Evolutionary conservation across 2,888 invertebrate species (phyloP), one percentile per base, ranked within the genome.

Genomic region (Hirtodrosophila confusa): DNA sequence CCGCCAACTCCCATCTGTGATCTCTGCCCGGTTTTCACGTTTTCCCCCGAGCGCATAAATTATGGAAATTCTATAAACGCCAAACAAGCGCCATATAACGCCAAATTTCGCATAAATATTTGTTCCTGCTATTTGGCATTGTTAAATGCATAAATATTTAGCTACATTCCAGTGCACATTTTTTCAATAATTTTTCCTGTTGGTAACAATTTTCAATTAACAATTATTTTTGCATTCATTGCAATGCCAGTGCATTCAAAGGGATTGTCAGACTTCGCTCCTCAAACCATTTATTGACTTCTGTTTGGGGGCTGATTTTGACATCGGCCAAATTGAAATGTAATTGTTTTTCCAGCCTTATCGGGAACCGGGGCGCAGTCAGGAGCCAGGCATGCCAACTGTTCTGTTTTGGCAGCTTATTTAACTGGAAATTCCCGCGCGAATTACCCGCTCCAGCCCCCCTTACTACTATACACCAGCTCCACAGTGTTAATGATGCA

Each of bases 261-360:
- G 60, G 24, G 37, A 17, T 23, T 36, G 40, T 11, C 50, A n/a
- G 12, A 29, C 11, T 47, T 9, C 29, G 24, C 11, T 11, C 11
- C 39, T 8, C 62, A 31, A 40, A 39, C 36, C 44, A 31, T 24
- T 39, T 48, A 55, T 54, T 43, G 50, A 71, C 47, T 56, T 50
- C 39, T 57, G 61, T 43, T 63, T 31, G 64, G 64, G 64, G 65
- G 63, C 82, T 83, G 82, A 80, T 80, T 83, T 71, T 83, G 82
- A 83, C 87, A 82, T 71, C 62, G 44, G 64, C 68, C 71, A 85
- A 85, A 85, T 85, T 85, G 86, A 85, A 86, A 83, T 88, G 84
- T 88, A 85, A 85, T 85, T 85, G 84, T 85, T 88, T 88, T 69
- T 67, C 70, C 77, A 51, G 62, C 43, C 61, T 27, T 27, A 27